Evolutionary conservation across 2,113 vertebrate species (phyloP).

Genomic region (Phodopus roborovskii): DNA sequence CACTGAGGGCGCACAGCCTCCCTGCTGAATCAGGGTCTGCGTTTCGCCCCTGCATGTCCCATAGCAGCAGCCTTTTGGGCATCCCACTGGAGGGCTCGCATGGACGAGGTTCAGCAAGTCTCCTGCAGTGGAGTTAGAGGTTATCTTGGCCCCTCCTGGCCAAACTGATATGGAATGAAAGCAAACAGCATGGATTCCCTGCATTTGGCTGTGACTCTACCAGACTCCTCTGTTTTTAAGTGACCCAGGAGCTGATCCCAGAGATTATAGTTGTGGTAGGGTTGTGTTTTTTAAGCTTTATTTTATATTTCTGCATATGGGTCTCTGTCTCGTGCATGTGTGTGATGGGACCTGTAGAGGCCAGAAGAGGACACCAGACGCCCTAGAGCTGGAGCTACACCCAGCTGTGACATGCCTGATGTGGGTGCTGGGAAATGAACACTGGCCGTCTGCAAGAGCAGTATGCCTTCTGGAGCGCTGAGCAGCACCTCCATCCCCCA

Average conservation of each 20-base stretch:
- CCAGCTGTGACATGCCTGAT: background rate
- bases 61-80: too few relatives aligned
- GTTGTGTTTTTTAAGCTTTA: background rate
- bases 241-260: background rate
- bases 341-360: background rate
- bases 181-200: rapidly evolving
- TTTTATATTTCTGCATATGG: background rate
- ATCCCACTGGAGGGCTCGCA: background rate
- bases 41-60: background rate
- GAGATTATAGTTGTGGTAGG: background rate
- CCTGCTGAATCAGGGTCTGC: background rate
- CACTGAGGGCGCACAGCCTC: rapidly evolving
- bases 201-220: background rate
- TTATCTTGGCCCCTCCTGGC: background rate
- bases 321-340: background rate
- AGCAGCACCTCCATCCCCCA: background rate
- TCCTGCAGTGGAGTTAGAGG: background rate
- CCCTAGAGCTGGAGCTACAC: background rate
- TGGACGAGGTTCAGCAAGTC: background rate
- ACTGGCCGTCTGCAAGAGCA: background rate
- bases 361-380: background rate
- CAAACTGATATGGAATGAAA: background rate
- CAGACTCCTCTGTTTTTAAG: background rate
- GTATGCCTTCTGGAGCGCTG: background rate
- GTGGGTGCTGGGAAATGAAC: background rate